Evolutionary conservation across 2,888 invertebrate genomes (phyloP).

Genomic region (Antheraea assamensis): DNA sequence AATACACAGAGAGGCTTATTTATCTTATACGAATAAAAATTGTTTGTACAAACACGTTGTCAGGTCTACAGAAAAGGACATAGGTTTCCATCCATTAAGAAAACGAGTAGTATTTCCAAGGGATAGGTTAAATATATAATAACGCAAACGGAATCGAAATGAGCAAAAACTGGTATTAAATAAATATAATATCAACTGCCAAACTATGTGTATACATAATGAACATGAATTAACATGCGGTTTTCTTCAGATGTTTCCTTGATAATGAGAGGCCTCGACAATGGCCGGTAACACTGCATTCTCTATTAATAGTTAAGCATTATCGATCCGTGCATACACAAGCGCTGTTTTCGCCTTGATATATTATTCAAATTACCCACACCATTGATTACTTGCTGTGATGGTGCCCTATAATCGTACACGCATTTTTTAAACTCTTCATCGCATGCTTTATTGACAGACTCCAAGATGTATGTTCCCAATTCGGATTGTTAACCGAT

Average conservation of each 20-base stretch:
- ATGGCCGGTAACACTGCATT: slow-evolving; percentile 12
- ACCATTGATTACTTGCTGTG: not conserved
- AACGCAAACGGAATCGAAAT: too few species aligned
- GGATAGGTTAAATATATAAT: too few species aligned
- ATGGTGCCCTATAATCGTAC: not conserved
- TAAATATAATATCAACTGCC: not conserved
- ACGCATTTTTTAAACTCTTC: not conserved
- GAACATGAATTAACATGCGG: not conserved
- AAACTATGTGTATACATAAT: too few species aligned
- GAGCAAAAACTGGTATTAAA: too few species aligned
- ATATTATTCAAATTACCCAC: slow-evolving; percentile 1
- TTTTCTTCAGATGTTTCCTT: not conserved
- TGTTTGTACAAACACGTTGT: too few species aligned
- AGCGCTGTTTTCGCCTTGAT: not conserved
- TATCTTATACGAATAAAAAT: too few species aligned
- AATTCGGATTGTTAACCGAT: too few species aligned
- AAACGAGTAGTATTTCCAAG: too few species aligned
- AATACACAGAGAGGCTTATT: too few species aligned
- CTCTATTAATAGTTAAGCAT: slow-evolving; percentile 11
- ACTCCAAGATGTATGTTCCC: too few species aligned
- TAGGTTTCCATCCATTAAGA: too few species aligned
- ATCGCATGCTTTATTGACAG: not conserved
- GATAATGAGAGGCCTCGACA: slow-evolving; percentile 1
- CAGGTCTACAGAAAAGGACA: too few species aligned
- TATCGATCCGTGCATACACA: not conserved